Evolutionary conservation across 2,888 invertebrate species (phyloP), one percentile per base, ranked within the genome.

Genomic region (Phalera bucephala): DNA sequence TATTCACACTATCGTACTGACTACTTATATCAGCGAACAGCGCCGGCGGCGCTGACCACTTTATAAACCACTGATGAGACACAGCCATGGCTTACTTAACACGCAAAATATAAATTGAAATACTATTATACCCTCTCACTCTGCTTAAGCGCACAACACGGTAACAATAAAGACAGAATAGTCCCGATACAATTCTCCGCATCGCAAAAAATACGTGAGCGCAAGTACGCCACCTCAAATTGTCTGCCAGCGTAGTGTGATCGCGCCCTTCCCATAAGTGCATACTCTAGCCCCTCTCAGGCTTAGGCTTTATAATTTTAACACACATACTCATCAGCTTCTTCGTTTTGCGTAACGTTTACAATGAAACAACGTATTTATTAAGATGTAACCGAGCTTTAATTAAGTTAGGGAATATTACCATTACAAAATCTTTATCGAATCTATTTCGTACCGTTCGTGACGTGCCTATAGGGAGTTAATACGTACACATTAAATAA

Each of bases 1-100:
- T 62, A 40, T 83, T 78, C 29, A 80, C 62, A 38, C 65, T 64
- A 33, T 77, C 64, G 45, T 76, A 83, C 30, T 70, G 72, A 40
- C 64, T 75, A 52, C 69, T 70, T 22, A 87, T 79, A 48, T 87
- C 85, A 30, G 82, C 56, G 23, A 83, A 69, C 22, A 85, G 38
- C 55, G 74, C 48, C 17, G 82, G 64, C 3, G 89, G 88, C 7
- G 84, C 60, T 8, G 84, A 73, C 90, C 90, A 90, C 61, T 89
- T 85, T 43, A 88, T 72, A 58, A 87, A 88, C 88, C 90, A 90
- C 72, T 88, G 89, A 64, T 88, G 84, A 41, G 88, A 85, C 52
- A 87, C 78, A 39, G 90, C 85, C 85, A 89, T 89, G 31, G 42
- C 64, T 61, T 43, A 52, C 46, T 56, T 47, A 45, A 52, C 54